phyloP scores from a whole-genome alignment of 2,888 invertebrate genomes.

The Drosophila ezoana region DNA sequence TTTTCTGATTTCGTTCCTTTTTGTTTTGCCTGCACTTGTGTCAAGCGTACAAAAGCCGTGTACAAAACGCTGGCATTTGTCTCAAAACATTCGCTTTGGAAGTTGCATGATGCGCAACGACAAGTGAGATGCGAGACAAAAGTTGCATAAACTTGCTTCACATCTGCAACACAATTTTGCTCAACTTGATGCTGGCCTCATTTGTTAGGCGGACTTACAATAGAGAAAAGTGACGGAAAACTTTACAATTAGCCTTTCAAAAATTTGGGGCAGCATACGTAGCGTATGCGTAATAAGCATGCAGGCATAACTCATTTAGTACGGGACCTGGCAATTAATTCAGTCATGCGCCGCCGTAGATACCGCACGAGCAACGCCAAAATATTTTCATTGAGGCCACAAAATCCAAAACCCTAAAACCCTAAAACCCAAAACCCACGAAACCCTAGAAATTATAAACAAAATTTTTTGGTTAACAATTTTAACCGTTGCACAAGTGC shows the following conservation, averaged over 20 bases:
- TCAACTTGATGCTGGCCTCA: constrained; percentile 26
- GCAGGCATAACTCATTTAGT: constrained; percentile 14
- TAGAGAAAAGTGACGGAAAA: constrained; percentile 56
- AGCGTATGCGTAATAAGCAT: constrained; percentile 59
- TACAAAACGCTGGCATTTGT: constrained; percentile 55
- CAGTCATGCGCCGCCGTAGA: constrained; percentile 36
- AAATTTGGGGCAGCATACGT: constrained; percentile 47
- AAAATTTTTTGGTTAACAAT: constrained; percentile 39
- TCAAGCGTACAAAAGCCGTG: constrained; percentile 57
- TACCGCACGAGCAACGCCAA: constrained; percentile 20
- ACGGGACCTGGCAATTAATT: constrained; percentile 26
- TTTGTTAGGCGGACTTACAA: constrained; percentile 45
- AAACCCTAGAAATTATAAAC: constrained; percentile 30
- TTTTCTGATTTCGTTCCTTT: constrained; percentile 15
- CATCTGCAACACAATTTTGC: constrained; percentile 41
- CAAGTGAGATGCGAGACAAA: constrained; percentile 51
- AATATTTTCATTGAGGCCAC: constrained; percentile 21
- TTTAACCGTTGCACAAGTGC: constrained; percentile 13
- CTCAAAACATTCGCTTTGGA: constrained; percentile 16
- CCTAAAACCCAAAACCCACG: constrained; percentile 2
- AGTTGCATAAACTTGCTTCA: constrained; percentile 54
- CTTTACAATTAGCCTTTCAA: constrained; percentile 73
- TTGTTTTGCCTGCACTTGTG: constrained; percentile 21
- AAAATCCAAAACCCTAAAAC: constrained; percentile 1
- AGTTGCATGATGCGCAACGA: constrained; percentile 49